Percentiles rank a stretch among this genome's conserved stretches.
These are phyloP conservation scores for Hypocryptadius cinnamomeus DNA, from an alignment of 2,113 vertebrate species.

Conservation along the genomic window DNA sequence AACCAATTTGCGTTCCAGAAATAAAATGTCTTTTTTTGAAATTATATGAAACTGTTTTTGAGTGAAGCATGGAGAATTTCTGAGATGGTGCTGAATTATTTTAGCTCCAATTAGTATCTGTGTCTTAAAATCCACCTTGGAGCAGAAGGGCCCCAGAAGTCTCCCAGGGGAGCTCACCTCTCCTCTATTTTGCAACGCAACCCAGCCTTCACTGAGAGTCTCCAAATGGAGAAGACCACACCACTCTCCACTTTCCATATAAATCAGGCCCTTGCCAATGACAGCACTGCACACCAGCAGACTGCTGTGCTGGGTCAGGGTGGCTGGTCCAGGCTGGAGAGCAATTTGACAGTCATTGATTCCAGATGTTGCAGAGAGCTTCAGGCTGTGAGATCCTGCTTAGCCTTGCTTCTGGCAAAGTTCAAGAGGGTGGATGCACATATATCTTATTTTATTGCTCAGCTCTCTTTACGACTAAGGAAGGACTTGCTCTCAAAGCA, in stretches of 20 bases:
- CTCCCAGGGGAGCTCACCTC: not conserved
- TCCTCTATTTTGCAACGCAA: not conserved
- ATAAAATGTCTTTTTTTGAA: not conserved
- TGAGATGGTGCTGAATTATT: not conserved
- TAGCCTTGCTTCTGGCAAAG: not conserved
- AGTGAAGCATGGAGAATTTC: not conserved
- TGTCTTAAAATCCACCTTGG: not conserved
- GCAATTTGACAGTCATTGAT: not conserved
- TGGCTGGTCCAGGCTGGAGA: not conserved
- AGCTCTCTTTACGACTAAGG: not conserved
- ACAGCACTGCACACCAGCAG: not conserved
- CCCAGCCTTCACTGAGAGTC: not conserved
- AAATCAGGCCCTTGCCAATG: not conserved
- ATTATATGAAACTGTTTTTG: not conserved
- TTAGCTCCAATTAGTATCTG: not conserved
- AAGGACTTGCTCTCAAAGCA: constrained; percentile 9
- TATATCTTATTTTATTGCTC: not conserved
- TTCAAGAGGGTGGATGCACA: not conserved
- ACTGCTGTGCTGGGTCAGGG: not conserved
- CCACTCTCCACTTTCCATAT: not conserved
- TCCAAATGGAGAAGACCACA: not conserved
- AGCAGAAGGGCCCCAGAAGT: not conserved
- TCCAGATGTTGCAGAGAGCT: constrained; percentile 10
- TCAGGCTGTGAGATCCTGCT: not conserved
- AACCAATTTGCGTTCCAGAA: not conserved